Evolutionary conservation across 2,113 vertebrate species (phyloP).

Genomic region (Tachysurus fulvidraco): DNA sequence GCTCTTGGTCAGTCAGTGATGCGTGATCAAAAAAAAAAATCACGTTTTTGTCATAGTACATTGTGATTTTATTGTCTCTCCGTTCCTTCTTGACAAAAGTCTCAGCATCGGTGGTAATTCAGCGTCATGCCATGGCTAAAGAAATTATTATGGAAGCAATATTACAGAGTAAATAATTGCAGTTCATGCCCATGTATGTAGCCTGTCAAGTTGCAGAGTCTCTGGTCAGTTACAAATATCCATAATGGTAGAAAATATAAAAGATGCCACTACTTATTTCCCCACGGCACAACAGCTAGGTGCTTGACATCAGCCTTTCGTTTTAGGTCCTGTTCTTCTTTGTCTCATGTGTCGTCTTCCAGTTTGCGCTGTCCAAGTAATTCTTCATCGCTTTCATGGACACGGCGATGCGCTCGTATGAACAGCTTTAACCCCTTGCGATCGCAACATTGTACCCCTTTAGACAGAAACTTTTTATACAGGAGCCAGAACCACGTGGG

Average conservation of each 20-base stretch:
- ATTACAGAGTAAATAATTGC: constrained; percentile 4
- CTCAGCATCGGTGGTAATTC: constrained; percentile 33
- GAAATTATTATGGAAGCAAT: not conserved
- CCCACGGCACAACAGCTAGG: constrained; percentile 16
- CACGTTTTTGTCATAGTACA: constrained; percentile 21
- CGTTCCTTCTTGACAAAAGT: constrained; percentile 18
- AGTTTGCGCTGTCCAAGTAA: constrained; percentile 21
- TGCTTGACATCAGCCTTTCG: constrained; percentile 48
- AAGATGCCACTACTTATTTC: constrained; percentile 7
- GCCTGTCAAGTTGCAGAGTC: constrained; percentile 19
- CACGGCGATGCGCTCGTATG: constrained; percentile 55
- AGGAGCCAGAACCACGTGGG: constrained; percentile 73
- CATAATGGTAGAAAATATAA: constrained; percentile 34
- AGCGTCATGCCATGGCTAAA: constrained; percentile 55
- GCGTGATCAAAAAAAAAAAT: constrained; percentile 9
- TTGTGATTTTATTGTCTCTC: constrained; percentile 27
- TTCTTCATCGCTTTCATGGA: constrained; percentile 46
- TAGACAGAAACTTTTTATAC: constrained; percentile 78
- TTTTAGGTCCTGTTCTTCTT: constrained; percentile 45
- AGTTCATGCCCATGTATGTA: constrained; percentile 17
- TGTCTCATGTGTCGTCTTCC: constrained; percentile 44
- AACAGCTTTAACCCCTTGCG: constrained; percentile 63
- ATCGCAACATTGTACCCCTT: constrained; percentile 67
- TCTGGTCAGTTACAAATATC: constrained; percentile 49
- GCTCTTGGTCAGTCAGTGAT: constrained; percentile 51